Percentiles rank a stretch among this genome's conserved stretches.
phyloP scores from a whole-genome alignment of 2,888 invertebrate genomes.

The Drosophila nr. medialis region DNA sequence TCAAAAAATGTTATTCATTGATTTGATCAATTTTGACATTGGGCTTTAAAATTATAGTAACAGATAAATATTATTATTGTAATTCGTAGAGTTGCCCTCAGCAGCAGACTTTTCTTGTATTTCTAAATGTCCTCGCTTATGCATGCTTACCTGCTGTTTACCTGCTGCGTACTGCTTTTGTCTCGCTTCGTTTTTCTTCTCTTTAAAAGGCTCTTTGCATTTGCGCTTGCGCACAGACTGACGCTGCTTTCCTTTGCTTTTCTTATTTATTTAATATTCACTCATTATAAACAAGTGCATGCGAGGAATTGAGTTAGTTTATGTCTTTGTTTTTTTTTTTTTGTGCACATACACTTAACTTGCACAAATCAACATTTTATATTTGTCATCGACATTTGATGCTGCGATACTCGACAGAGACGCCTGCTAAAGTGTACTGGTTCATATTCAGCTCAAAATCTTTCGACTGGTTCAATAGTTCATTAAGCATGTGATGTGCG shows the following conservation, averaged over 20 bases:
- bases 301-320: conserved; percentile 26
- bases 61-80: not conserved
- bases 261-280: conserved; percentile 10
- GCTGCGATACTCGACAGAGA: conserved; percentile 50
- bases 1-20: not conserved
- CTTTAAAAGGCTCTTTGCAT: conserved; percentile 34
- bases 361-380: conserved; percentile 66
- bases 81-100: not conserved
- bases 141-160: conserved; percentile 47
- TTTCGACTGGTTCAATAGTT: conserved; percentile 38
- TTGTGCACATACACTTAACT: conserved; percentile 55
- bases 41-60: not conserved
- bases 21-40: not conserved
- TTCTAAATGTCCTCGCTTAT: conserved; percentile 2
- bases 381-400: conserved; percentile 43
- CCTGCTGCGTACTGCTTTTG: conserved; percentile 5
- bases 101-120: not conserved
- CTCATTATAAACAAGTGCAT: conserved; percentile 39
- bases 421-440: conserved; percentile 57
- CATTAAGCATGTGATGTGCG: conserved; percentile 10
- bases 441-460: conserved; percentile 39
- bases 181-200: conserved; percentile 33
- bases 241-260: conserved; percentile 30
- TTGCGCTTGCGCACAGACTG: conserved; percentile 58
- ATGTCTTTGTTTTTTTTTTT: conserved; percentile 29